These are phyloP conservation scores for Eupsittula cactorum DNA, from an alignment of 2,113 vertebrate genomes.

Conservation along the genomic window DNA sequence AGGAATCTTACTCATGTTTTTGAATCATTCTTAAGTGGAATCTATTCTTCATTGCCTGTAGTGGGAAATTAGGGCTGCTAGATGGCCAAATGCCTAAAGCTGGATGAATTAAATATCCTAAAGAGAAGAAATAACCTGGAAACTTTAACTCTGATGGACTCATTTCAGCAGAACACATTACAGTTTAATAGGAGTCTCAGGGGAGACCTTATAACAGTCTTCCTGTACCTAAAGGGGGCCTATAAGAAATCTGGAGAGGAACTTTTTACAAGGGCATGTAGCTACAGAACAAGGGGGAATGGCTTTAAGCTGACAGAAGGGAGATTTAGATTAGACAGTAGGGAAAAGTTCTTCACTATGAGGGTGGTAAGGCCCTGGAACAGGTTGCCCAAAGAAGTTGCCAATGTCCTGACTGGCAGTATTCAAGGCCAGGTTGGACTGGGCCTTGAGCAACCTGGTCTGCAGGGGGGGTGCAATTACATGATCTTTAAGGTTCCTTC, in stretches of 20 bases:
- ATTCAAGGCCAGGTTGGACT: not conserved
- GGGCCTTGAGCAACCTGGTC: not conserved
- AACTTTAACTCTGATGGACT: not conserved
- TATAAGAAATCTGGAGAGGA: not conserved
- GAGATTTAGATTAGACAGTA: not conserved
- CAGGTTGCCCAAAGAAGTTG: not conserved
- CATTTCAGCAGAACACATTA: not conserved
- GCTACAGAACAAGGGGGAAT: not conserved
- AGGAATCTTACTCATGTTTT: not conserved
- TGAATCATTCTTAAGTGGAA: not conserved
- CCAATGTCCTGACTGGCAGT: not conserved
- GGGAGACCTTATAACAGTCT: not conserved
- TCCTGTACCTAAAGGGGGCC: not conserved
- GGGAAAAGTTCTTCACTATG: not conserved
- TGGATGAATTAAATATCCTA: not conserved
- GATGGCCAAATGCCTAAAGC: not conserved
- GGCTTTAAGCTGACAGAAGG: not conserved
- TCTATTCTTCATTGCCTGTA: not conserved
- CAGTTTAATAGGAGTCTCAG: not conserved
- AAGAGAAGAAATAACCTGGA: not conserved
- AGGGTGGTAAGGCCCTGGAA: not conserved
- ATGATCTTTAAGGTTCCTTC: not conserved
- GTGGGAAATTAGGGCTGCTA: not conserved
- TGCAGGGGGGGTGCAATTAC: not conserved
- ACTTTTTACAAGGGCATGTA: not conserved